These are phyloP conservation scores for Petrophora chlorosata DNA, from an alignment of 2,888 invertebrate species.

Conservation along the genomic window DNA sequence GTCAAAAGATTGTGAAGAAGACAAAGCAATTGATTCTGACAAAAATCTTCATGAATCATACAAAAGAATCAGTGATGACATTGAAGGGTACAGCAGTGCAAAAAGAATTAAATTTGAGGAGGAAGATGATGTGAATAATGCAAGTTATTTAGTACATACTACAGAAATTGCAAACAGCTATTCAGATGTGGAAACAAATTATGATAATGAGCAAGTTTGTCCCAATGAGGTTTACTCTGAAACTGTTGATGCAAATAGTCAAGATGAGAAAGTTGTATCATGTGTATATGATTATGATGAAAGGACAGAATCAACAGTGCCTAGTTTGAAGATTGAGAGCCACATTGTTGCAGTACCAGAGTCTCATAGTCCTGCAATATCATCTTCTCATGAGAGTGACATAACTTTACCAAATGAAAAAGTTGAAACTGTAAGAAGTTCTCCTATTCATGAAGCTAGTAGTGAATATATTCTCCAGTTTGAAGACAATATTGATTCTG, in stretches of 20 bases:
- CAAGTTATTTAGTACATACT: conserved; percentile 50
- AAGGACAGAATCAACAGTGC: conserved; percentile 66
- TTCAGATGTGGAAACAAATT: conserved; percentile 62
- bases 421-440: conserved; percentile 37
- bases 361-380: conserved; percentile 37
- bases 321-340: conserved; percentile 71
- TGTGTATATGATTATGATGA: conserved; percentile 76
- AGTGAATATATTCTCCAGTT: conserved; percentile 32
- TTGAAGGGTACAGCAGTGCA: conserved; percentile 55
- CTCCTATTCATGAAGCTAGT: conserved; percentile 32
- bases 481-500: conserved; percentile 14
- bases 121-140: conserved; percentile 50
- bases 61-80: conserved; percentile 70
- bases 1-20: conserved; percentile 65
- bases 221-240: conserved; percentile 62
- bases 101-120: conserved; percentile 73
- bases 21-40: conserved; percentile 58
- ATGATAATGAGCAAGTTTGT: conserved; percentile 59
- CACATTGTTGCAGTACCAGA: conserved; percentile 52
- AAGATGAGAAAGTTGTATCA: conserved; percentile 68
- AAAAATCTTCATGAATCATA: conserved; percentile 56
- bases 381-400: conserved; percentile 36
- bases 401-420: conserved; percentile 12
- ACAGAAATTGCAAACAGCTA: conserved; percentile 49
- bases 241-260: conserved; percentile 64